Evolutionary conservation across 1,140 invertebrate genomes (phyloP).

Genomic region (Lepidurus packardi): DNA sequence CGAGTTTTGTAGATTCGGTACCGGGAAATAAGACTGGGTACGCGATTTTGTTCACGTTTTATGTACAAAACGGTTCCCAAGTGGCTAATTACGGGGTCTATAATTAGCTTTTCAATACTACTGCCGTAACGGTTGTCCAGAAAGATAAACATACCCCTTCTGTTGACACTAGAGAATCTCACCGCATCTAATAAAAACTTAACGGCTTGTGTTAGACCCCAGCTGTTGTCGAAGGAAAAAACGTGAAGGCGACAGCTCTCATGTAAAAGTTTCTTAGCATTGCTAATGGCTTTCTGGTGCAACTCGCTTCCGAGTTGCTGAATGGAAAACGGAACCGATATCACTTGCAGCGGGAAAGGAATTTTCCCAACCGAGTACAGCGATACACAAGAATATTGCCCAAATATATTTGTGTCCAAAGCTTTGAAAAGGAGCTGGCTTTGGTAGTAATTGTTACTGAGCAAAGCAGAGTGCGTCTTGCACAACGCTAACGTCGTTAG

Average conservation of each 20-base stretch:
- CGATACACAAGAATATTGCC: not conserved
- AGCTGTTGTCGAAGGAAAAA: not conserved
- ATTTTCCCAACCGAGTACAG: not conserved
- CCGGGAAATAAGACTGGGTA: not conserved
- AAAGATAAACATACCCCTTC: not conserved
- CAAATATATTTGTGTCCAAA: not conserved
- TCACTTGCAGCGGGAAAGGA: not conserved
- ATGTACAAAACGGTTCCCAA: not conserved
- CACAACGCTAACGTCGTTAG: not conserved
- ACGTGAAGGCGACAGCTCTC: not conserved
- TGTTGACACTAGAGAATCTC: not conserved
- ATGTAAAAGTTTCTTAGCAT: not conserved
- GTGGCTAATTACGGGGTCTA: not conserved
- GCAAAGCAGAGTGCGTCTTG: not conserved
- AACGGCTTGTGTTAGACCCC: not conserved
- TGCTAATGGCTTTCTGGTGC: not conserved
- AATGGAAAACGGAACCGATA: not conserved
- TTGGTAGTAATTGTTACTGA: not conserved
- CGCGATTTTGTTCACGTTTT: not conserved
- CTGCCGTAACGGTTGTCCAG: not conserved
- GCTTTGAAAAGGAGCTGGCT: not conserved
- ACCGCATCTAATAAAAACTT: not conserved
- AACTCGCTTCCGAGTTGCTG: not conserved
- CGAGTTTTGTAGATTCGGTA: conserved; percentile 3
- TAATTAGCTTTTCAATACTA: not conserved